These are phyloP conservation scores for Cairina moschata DNA, from an alignment of 2,113 vertebrate genomes.

Conservation along the genomic window DNA sequence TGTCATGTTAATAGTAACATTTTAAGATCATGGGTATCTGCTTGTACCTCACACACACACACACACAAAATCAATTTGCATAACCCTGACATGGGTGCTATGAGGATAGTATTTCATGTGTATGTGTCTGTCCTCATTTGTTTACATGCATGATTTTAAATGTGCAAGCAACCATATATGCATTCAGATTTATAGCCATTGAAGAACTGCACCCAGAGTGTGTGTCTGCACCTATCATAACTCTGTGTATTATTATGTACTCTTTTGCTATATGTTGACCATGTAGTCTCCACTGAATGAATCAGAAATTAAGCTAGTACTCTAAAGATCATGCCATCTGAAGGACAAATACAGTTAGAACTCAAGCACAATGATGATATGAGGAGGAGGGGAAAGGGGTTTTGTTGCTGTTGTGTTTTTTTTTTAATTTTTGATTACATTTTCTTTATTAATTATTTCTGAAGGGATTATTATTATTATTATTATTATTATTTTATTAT, in stretches of 20 bases:
- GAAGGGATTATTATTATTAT: neutral
- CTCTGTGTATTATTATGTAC: neutral
- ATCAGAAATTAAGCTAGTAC: neutral
- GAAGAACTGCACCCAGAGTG: neutral
- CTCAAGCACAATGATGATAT: neutral
- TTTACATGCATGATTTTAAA: constrained; percentile 15
- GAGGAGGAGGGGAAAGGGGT: neutral
- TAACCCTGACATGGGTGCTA: neutral
- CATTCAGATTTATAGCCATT: neutral
- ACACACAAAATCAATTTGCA: neutral
- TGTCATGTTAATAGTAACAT: neutral
- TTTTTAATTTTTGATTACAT: neutral
- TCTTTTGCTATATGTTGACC: neutral
- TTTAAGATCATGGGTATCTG: neutral
- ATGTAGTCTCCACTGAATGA: neutral
- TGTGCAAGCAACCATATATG: neutral
- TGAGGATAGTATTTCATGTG: neutral
- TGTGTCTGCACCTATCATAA: neutral
- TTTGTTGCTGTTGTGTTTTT: neutral
- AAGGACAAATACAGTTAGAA: constrained; percentile 33
- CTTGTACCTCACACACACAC: neutral
- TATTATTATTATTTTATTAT: constrained; percentile 7
- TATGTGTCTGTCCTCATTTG: neutral
- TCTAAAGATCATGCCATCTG: constrained; percentile 30
- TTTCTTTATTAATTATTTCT: constrained; percentile 54